A percentile compares a stretch with the other conserved stretches of the same genome.
Evolutionary conservation across 2,888 invertebrate species (phyloP).

Genomic region (Ephialtes manifestator): DNA sequence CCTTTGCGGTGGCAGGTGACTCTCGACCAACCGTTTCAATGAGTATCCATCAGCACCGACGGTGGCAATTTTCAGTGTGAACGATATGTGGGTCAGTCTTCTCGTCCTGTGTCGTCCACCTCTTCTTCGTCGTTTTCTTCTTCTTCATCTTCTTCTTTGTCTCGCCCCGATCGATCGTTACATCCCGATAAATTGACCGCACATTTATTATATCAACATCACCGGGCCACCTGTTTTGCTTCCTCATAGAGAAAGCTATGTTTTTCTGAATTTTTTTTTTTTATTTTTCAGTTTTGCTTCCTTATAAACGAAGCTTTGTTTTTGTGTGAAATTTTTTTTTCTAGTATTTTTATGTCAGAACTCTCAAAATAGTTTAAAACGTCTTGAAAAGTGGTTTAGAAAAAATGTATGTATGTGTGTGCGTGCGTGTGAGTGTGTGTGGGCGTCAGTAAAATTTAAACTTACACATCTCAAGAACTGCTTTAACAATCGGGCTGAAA

Average conservation of each 20-base stretch:
- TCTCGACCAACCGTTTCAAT: slow-evolving; percentile 73
- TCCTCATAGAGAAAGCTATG: neutral
- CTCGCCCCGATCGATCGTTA: slow-evolving; percentile 52
- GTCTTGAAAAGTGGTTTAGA: too few species aligned
- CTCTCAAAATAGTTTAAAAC: too few species aligned
- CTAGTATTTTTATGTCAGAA: too few species aligned
- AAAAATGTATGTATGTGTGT: too few species aligned
- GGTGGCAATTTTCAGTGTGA: slow-evolving; percentile 58
- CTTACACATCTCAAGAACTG: too few species aligned
- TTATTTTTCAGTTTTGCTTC: too few species aligned
- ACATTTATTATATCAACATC: slow-evolving; percentile 65
- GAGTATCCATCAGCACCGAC: slow-evolving; percentile 75
- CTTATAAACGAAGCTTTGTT: too few species aligned
- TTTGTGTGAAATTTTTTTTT: too few species aligned
- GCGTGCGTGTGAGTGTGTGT: too few species aligned
- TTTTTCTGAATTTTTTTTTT: too few species aligned
- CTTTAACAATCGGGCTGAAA: too few species aligned
- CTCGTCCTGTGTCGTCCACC: slow-evolving; percentile 26
- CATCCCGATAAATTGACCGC: slow-evolving; percentile 63
- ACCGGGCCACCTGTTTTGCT: slow-evolving; percentile 53
- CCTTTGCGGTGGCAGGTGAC: slow-evolving; percentile 78
- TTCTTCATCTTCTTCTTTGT: slow-evolving; percentile 17
- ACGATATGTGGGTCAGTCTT: slow-evolving; percentile 76
- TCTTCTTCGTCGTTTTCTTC: slow-evolving; percentile 25
- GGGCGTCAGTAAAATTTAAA: too few species aligned